Evolutionary conservation across 1,140 invertebrate genomes (phyloP), one percentile per base, ranked within the genome.

Genomic region (Papilio dardanus): DNA sequence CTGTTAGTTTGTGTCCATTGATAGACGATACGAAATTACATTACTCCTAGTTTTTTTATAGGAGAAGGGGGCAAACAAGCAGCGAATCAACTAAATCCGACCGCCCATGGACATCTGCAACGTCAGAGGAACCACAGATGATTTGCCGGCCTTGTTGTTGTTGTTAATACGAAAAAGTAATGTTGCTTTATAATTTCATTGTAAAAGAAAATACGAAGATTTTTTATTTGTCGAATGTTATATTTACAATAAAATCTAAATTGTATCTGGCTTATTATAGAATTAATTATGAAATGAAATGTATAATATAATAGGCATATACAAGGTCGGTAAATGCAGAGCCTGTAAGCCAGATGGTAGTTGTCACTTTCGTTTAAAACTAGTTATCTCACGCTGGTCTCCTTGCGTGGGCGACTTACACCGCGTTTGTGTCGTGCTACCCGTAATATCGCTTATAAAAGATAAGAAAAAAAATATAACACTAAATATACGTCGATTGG

Each of bases 281-380:
- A 58, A 24, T 42, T 46, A 19, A 46, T 46, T 62, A 16, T 42
- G 6, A 69, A 40, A 37, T 19, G 19, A 24, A 40, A 37, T 69
- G 24, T 40, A 24, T 24, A 40, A 30, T 40, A 24, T 24, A 40
- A 30, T 35, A 67, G 19, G 21, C 67, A 21, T 40, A n/a, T n/a
- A 28, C 35, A 69, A 37, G 35, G 67, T 42, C 35, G 35, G 8
- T 21, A 37, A 40, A 69, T 40, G 10, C 12, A 40, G 19, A 21
- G 19, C 19, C 21, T 40, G 35, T 40, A 69, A 69, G 12, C 28
- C 40, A 50, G 40, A 71, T 71, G 69, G 69, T n/a, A 33, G 42
- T 54, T 71, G 24, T 71, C 69, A 54, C 69, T 71, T 71, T 71
- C 69, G 69, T 50, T 71, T 71, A 54, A 71, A 71, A 71, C 69